Base-by-base conservation (phyloP, 2,113 vertebrate genomes). In the Scortum barcoo region DNA sequence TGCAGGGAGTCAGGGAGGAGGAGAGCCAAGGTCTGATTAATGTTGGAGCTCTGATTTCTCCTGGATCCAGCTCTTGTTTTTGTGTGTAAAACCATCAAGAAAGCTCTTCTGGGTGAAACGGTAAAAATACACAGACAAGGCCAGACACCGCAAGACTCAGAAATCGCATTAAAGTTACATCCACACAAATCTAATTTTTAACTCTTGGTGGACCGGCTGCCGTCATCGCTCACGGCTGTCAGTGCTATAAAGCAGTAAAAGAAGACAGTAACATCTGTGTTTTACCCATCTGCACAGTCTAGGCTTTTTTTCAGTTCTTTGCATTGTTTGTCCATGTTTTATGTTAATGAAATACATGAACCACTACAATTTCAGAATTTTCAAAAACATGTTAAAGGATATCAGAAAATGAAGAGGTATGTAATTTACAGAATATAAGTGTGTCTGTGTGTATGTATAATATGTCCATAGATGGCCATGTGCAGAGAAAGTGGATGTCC, bases 1-100 rank as follows among this genome's bases (percentile, higher is more conserved):
- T 38, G 33, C 19, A 5, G 85, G 71, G 56, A 75, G 28, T 36
- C 62, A 30, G 20, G 26, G 20, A 69, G n/a, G 40, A 76, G 16
- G 22, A 53, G 24, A 71, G 26, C 56, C 63, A 80, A 51, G 54
- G 72, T 65, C 71, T 36, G 48, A 75, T 75, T 62, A 73, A 71
- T 78, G 57, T 3, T 69, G 24, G 38, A 67, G 46, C 56, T 60
- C 53, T 50, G 22, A 75, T 38, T 80, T 85, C 33, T 71, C 48
- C 42, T 1, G 38, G 13, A 81, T 74, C 14, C 42, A 60, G 22
- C 30, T 40, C 22, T 17, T 48, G 3, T 75, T 17, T 72, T 17
- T 72, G 20, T 44, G 28, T 51, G 24, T 22, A 28, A 74, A 78
- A 50, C 5, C 30, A n/a, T 46, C 38, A 26, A 58, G 75, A 48